Conservation (phyloP, 2,797 vertebrate genomes). For the Orestias chungarensis region DNA sequence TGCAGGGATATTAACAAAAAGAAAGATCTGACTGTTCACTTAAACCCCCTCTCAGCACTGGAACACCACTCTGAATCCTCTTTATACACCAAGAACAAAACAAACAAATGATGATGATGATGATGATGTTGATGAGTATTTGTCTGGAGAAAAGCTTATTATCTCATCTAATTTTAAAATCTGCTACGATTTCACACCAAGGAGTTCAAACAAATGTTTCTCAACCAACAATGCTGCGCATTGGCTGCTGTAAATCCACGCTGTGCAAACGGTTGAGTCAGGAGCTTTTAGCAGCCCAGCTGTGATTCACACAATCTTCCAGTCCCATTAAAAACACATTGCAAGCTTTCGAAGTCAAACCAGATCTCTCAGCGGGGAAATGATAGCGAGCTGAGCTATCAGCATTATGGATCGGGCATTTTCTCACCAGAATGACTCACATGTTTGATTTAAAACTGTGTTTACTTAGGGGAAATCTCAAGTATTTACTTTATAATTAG, state of each 20-base stretch:
- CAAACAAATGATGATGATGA: neutral
- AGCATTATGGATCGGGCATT: neutral
- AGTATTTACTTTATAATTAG: neutral
- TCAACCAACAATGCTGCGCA: neutral
- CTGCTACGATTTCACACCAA: neutral
- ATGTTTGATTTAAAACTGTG: neutral
- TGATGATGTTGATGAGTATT: too few relatives aligned
- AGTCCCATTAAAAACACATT: constrained; percentile 11
- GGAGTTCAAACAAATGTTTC: constrained; percentile 2
- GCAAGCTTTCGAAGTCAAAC: neutral
- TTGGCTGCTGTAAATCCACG: neutral
- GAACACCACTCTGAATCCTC: constrained; percentile 15
- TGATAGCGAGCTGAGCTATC: neutral
- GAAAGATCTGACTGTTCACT: constrained; percentile 25
- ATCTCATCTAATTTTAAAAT: neutral
- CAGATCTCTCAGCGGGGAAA: neutral
- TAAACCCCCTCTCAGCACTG: neutral
- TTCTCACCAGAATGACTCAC: neutral
- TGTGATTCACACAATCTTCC: constrained; percentile 7
- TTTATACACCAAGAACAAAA: neutral
- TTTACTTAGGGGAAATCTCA: neutral
- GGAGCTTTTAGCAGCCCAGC: constrained; percentile 15
- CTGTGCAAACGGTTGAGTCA: neutral
- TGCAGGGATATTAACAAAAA: constrained; percentile 8
- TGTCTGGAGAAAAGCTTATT: neutral